Evolutionary conservation across 2,113 vertebrate species (phyloP).

Genomic region (Microcebus ravelobensis): DNA sequence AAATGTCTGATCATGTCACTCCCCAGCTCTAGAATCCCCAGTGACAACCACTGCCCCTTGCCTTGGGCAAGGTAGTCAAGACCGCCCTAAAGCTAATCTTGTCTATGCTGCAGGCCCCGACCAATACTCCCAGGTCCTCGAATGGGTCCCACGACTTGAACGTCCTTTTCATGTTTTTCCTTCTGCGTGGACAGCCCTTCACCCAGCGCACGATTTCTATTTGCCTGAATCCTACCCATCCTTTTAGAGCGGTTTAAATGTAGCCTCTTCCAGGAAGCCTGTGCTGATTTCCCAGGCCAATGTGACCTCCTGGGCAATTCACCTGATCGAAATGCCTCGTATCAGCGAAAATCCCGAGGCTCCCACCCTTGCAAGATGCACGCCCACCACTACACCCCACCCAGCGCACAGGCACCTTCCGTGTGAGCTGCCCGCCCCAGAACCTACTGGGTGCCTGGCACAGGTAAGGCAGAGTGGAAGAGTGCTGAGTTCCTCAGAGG

Average conservation of each 20-base stretch:
- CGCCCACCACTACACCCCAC: neutral
- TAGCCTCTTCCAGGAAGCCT: neutral
- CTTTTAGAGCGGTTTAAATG: neutral
- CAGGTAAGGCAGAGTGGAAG: neutral
- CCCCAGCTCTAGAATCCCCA: neutral
- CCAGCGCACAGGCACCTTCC: neutral
- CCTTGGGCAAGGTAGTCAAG: neutral
- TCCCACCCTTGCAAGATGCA: neutral
- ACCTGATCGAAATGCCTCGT: neutral
- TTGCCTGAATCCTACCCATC: neutral
- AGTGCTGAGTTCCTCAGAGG: neutral
- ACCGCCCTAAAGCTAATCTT: neutral
- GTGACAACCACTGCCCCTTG: neutral
- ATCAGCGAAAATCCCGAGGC: neutral
- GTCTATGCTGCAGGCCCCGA: neutral
- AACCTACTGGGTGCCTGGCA: neutral
- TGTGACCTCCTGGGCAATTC: neutral
- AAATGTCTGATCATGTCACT: neutral
- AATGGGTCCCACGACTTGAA: neutral
- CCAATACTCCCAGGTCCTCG: neutral
- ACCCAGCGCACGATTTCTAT: neutral
- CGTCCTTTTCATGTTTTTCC: neutral
- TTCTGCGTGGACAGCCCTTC: neutral
- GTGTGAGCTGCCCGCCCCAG: neutral
- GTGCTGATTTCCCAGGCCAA: neutral